phyloP scores from a whole-genome alignment of 2,888 invertebrate species.

The Gandaritis pyraliata region DNA sequence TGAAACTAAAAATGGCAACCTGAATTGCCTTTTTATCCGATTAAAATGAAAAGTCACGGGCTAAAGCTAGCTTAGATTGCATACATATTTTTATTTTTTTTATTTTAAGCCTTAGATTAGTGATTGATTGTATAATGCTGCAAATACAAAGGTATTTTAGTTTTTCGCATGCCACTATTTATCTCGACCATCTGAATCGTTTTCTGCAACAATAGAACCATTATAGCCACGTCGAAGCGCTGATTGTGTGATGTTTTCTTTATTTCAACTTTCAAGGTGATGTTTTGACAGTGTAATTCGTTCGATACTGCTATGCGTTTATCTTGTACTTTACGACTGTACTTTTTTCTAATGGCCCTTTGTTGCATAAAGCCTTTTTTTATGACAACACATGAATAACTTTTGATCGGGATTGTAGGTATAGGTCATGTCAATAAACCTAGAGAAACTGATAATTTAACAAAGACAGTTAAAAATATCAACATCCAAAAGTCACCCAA shows the following conservation, averaged over 20 bases:
- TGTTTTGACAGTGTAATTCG: slow-evolving; percentile 78
- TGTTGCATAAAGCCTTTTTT: slow-evolving; percentile 6
- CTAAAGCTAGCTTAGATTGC: too few species aligned
- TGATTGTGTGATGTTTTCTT: slow-evolving; percentile 68
- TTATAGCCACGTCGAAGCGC: slow-evolving; percentile 64
- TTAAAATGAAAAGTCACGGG: too few species aligned
- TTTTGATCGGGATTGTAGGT: too few species aligned
- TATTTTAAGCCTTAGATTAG: background rate
- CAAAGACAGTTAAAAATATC: too few species aligned
- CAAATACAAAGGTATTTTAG: slow-evolving; percentile 68
- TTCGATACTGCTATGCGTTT: slow-evolving; percentile 60
- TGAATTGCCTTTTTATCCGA: too few species aligned
- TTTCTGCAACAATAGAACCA: slow-evolving; percentile 72
- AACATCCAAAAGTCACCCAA: too few species aligned
- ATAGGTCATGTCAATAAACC: too few species aligned
- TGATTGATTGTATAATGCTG: slow-evolving; percentile 20
- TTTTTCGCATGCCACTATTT: slow-evolving; percentile 71
- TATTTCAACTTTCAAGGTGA: slow-evolving; percentile 72
- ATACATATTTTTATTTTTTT: background rate
- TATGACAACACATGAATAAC: background rate
- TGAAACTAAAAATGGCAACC: too few species aligned
- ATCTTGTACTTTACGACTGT: slow-evolving; percentile 58
- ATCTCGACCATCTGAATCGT: slow-evolving; percentile 65
- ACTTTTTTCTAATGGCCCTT: slow-evolving; percentile 27
- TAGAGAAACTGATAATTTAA: too few species aligned